phyloP scores from a whole-genome alignment of 2,797 vertebrate species.

The Morelia viridis region DNA sequence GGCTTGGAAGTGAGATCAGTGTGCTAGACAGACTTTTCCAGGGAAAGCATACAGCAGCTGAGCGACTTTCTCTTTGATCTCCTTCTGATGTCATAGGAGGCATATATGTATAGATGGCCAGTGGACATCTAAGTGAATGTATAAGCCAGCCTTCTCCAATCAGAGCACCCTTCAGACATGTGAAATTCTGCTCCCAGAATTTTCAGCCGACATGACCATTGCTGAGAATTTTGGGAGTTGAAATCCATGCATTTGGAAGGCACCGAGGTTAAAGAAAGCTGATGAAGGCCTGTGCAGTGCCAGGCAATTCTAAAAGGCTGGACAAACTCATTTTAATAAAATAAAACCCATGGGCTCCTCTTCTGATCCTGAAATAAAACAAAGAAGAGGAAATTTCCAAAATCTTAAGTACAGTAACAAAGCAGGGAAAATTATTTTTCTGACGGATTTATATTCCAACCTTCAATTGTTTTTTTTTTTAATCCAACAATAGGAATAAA shows the following conservation, averaged over 20 bases:
- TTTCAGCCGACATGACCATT: neutral
- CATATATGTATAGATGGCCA: neutral
- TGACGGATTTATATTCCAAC: neutral
- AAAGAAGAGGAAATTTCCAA: neutral
- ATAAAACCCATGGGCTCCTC: neutral
- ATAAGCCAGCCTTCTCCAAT: neutral
- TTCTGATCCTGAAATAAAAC: neutral
- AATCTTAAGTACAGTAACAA: neutral
- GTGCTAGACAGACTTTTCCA: neutral
- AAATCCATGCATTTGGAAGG: neutral
- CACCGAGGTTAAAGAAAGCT: neutral
- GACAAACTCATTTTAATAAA: neutral
- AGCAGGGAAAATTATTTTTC: neutral
- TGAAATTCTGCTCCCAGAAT: neutral
- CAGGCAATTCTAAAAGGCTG: neutral
- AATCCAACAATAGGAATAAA: neutral
- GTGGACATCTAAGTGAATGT: neutral
- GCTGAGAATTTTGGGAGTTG: neutral
- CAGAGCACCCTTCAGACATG: neutral
- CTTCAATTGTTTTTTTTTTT: neutral
- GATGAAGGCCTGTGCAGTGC: neutral
- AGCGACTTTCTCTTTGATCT: neutral
- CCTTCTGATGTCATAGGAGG: neutral
- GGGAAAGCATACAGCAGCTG: neutral
- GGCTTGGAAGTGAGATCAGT: neutral